A percentile compares a stretch with the other conserved stretches of the same genome.
Conservation (phyloP, 2,797 vertebrate species). For the Danionella dracula region DNA sequence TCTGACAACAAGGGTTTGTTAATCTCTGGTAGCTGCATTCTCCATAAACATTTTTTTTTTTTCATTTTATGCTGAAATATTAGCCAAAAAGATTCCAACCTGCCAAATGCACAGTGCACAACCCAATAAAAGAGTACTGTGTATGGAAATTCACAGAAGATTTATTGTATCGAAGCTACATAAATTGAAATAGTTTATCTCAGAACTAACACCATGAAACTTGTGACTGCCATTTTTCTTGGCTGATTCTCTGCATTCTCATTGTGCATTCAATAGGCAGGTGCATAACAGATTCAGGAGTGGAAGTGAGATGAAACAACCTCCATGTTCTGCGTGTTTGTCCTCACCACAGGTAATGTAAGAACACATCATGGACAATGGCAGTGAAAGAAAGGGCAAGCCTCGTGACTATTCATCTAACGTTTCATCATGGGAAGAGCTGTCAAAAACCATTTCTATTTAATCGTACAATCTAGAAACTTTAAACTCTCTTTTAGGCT, state of each 20-base stretch:
- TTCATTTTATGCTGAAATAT: background rate
- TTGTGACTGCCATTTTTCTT: constrained; percentile 60
- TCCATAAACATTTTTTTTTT: too few relatives aligned
- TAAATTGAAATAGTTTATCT: constrained; percentile 70
- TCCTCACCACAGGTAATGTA: constrained; percentile 28
- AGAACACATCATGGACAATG: background rate
- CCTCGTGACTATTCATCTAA: constrained; percentile 5
- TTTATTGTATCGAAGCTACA: constrained; percentile 59
- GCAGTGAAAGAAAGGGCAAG: background rate
- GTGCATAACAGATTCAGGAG: constrained; percentile 48
- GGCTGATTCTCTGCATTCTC: constrained; percentile 35
- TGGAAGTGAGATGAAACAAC: constrained; percentile 38
- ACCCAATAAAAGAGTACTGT: constrained; percentile 37
- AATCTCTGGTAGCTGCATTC: too few relatives aligned
- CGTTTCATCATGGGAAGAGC: background rate
- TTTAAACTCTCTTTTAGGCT: background rate
- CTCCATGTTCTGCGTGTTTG: constrained; percentile 15
- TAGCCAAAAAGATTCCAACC: background rate
- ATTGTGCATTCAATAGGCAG: constrained; percentile 52
- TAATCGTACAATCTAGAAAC: constrained; percentile 26
- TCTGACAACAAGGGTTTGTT: too few relatives aligned
- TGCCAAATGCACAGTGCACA: background rate
- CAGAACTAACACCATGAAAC: constrained; percentile 61
- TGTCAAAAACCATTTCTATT: constrained; percentile 32
- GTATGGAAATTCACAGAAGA: constrained; percentile 51